Percentiles rank a stretch among this genome's conserved stretches.
Evolutionary conservation across 2,797 vertebrate species (phyloP).

Genomic region (Onychomys leucogaster): DNA sequence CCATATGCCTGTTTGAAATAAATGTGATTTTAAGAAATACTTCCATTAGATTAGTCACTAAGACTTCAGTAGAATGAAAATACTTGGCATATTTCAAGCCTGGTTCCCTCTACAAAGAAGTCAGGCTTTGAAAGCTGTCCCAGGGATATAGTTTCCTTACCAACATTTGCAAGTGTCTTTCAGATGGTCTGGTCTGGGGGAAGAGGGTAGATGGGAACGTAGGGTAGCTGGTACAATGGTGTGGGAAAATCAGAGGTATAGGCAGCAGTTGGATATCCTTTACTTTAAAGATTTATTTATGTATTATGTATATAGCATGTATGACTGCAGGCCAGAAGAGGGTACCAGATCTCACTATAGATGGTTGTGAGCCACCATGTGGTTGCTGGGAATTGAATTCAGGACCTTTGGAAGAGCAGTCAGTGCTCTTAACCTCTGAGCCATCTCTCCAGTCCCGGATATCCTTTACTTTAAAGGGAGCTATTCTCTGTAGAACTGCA

Average conservation of each 20-base stretch:
- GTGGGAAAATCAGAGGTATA: not conserved
- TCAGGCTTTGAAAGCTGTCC: not conserved
- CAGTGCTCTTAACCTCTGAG: too few relatives aligned
- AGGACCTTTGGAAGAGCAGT: too few relatives aligned
- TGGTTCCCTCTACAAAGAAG: not conserved
- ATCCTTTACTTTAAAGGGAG: conserved; percentile 17
- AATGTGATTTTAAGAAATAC: not conserved
- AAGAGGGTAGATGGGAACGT: not conserved
- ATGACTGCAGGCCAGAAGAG: too few relatives aligned
- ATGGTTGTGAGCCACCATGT: too few relatives aligned
- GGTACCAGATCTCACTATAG: too few relatives aligned
- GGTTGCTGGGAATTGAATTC: too few relatives aligned
- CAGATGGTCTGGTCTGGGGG: not conserved
- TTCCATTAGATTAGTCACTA: not conserved
- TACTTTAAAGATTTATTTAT: not conserved
- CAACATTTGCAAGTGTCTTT: not conserved
- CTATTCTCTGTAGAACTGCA: not conserved
- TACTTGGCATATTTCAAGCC: not conserved
- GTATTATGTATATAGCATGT: too few relatives aligned
- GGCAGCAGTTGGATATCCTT: not conserved
- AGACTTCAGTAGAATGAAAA: not conserved
- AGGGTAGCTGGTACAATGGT: not conserved
- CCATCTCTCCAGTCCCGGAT: too few relatives aligned
- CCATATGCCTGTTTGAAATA: not conserved
- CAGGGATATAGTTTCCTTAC: not conserved